Evolutionary conservation across 1,140 invertebrate genomes (phyloP).

Genomic region (Drosophila punjabiensis): DNA sequence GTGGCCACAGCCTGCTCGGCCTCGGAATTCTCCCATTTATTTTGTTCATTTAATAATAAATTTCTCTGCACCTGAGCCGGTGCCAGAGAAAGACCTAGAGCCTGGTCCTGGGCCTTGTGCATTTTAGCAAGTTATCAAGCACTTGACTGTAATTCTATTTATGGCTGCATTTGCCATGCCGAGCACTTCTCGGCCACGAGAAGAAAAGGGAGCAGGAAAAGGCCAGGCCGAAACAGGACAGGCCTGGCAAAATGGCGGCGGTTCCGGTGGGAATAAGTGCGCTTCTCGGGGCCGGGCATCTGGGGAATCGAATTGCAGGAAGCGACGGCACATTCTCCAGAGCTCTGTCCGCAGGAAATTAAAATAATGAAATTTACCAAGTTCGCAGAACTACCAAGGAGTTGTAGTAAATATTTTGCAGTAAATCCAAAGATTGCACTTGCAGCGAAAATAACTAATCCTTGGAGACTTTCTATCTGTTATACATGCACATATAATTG

Average conservation of each 20-base stretch:
- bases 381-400: background rate
- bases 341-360: constrained; percentile 29
- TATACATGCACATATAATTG: background rate
- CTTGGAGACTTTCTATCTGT: background rate
- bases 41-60: constrained; percentile 70
- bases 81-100: background rate
- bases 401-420: constrained; percentile 2
- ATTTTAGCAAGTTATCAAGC: constrained; percentile 78
- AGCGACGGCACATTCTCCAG: constrained; percentile 12
- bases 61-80: constrained; percentile 45
- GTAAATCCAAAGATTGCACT: background rate
- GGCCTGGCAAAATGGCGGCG: constrained; percentile 30
- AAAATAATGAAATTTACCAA: constrained; percentile 42
- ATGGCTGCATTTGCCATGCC: constrained; percentile 72
- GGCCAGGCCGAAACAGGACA: constrained; percentile 35
- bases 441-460: background rate
- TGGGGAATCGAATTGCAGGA: constrained; percentile 36
- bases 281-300: constrained; percentile 29
- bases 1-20: constrained; percentile 31
- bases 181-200: constrained; percentile 27
- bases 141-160: constrained; percentile 82
- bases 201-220: constrained; percentile 13
- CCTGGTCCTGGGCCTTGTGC: constrained; percentile 32
- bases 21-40: constrained; percentile 25
- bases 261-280: constrained; percentile 28